Conservation (phyloP, 1,140 invertebrate genomes). For the Luehdorfia chinensis region DNA sequence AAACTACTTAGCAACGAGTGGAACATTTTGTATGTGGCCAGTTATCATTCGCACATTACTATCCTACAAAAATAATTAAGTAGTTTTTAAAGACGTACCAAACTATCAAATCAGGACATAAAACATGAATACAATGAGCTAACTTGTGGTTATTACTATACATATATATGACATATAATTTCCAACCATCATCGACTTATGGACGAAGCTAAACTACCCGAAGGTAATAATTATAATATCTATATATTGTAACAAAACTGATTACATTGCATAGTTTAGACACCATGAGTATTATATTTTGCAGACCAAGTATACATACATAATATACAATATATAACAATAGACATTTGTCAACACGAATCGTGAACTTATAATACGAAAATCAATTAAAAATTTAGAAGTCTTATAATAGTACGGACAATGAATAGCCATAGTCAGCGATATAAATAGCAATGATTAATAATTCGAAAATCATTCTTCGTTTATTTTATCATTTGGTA, state of each 20-base stretch:
- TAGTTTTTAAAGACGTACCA: neutral
- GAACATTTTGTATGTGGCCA: neutral
- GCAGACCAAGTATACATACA: too few species aligned
- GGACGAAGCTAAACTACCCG: neutral
- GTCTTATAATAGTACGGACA: too few species aligned
- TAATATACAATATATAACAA: too few species aligned
- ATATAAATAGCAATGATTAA: too few species aligned
- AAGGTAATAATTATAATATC: neutral
- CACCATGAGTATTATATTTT: neutral
- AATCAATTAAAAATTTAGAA: too few species aligned
- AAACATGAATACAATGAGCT: neutral
- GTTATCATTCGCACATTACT: neutral
- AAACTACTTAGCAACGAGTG: constrained; percentile 13
- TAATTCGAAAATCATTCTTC: too few species aligned
- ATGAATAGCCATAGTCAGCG: too few species aligned
- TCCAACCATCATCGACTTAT: neutral
- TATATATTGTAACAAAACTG: neutral
- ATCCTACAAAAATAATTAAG: neutral
- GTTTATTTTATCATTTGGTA: too few species aligned
- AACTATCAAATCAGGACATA: neutral
- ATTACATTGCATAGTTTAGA: too few species aligned
- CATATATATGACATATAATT: neutral
- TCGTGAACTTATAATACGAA: too few species aligned
- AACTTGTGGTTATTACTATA: neutral
- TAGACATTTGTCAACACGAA: too few species aligned